Evolutionary conservation across 2,113 vertebrate genomes (phyloP), one percentile per base, ranked within the genome.

Genomic region (Hymenochirus boettgeri): DNA sequence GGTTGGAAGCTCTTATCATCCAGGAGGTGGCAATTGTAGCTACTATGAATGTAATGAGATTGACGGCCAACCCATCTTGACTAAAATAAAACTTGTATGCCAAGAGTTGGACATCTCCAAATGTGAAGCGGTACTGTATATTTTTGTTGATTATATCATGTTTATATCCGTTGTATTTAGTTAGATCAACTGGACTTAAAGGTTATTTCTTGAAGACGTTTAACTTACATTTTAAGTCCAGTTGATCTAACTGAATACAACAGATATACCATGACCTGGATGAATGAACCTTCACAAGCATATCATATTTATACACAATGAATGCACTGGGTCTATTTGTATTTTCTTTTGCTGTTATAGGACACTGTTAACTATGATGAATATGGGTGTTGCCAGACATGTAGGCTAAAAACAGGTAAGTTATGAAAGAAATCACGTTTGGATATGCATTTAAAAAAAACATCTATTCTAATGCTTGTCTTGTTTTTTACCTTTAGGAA

Each of bases 21-120:
- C 65, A 10, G 56, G 60, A 45, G 33, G 56, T 18, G 46, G 25
- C 48, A 42, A 31, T 17, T 69, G 65, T 35, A 45, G 7, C 24
- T 45, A 53, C 21, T 69, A 69, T 25, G 65, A 69, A n/a, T 69
- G 65, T 45, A 35, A 69, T 31, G 56, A 69, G 19, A 48, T 51
- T 29, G 47, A 69, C 17, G 57, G 47, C 13, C 48, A 46, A 23
- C 56, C 65, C 19, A 11, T 69, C 51, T 25, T 69, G 15, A 60
- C 56, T 15, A 69, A 60, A 59, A 57, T 69, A 57, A 69, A 69
- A 24, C 57, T 53, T 18, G 37, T 53, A 7, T 69, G 65, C 19
- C 65, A 69, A 18, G 18, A 39, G 15, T 45, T 69, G 31, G 65
- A 69, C 5, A 9, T 60, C 33, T 45, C 47, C 18, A 69, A 42